A percentile compares a stretch with the other conserved stretches of the same genome.
These are phyloP conservation scores for Gorsachius goisagi DNA, from an alignment of 2,113 vertebrate species.

Conservation along the genomic window DNA sequence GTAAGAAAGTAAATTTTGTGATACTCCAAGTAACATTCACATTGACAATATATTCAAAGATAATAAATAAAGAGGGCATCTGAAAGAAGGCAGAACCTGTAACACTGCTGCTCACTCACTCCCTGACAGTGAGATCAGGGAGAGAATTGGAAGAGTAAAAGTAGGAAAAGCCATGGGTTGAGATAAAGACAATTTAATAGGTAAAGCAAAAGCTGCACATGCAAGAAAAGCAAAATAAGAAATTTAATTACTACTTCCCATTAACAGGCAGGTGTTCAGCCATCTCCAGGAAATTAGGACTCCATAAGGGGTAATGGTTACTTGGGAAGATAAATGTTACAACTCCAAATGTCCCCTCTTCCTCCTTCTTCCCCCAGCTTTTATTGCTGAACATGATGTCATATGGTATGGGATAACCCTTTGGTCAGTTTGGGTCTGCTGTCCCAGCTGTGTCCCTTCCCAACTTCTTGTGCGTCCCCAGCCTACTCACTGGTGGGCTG, in stretches of 20 bases:
- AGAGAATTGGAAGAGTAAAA: neutral
- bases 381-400: neutral
- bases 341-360: neutral
- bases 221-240: neutral
- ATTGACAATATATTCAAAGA: neutral
- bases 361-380: neutral
- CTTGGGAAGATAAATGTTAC: neutral
- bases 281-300: neutral
- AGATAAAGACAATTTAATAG: neutral
- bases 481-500: neutral
- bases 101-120: neutral
- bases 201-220: neutral
- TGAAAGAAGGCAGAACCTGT: neutral
- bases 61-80: neutral
- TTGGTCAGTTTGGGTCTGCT: neutral
- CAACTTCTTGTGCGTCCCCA: neutral
- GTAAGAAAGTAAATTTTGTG: neutral
- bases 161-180: neutral
- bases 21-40: neutral
- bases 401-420: neutral
- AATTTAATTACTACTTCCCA: neutral
- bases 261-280: neutral
- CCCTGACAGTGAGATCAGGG: too few species aligned
- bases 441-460: neutral
- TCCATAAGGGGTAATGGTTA: neutral